phyloP scores from a whole-genome alignment of 2,797 vertebrate genomes.

The Denticeps clupeoides region DNA sequence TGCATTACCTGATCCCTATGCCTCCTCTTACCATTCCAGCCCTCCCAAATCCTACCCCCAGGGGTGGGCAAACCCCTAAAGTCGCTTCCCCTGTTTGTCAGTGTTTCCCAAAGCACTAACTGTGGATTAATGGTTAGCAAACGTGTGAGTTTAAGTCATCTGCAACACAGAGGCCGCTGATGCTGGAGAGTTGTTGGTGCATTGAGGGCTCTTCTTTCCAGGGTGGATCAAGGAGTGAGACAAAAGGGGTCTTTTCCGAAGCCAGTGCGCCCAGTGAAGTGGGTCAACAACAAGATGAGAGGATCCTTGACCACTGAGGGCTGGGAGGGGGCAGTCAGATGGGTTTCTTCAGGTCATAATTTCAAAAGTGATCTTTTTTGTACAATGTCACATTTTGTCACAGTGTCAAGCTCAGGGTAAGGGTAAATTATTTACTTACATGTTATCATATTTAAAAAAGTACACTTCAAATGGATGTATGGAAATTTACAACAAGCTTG shows the following conservation, averaged over 20 bases:
- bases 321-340: neutral
- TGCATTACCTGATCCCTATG: slow-evolving; percentile 7
- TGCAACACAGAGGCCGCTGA: slow-evolving; percentile 1
- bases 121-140: slow-evolving; percentile 46
- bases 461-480: too few species aligned
- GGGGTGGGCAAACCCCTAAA: slow-evolving; percentile 7
- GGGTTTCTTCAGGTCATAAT: slow-evolving; percentile 8
- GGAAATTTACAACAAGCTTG: too few species aligned
- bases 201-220: slow-evolving; percentile 48
- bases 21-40: slow-evolving; percentile 5
- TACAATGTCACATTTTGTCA: too few species aligned
- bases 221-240: slow-evolving; percentile 45
- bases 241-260: slow-evolving; percentile 41
- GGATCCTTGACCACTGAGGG: slow-evolving; percentile 16
- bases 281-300: slow-evolving; percentile 15
- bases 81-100: neutral
- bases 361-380: too few species aligned
- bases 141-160: slow-evolving; percentile 51
- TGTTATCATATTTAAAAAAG: too few species aligned
- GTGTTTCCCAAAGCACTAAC: slow-evolving; percentile 47
- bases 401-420: too few species aligned
- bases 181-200: slow-evolving; percentile 34
- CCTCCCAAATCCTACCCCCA: neutral
- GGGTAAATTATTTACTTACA: too few species aligned
- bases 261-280: neutral